A percentile compares a stretch with the other conserved stretches of the same genome.
phyloP scores from a whole-genome alignment of 1,140 invertebrate genomes.

The Aporrectodea caliginosa region DNA sequence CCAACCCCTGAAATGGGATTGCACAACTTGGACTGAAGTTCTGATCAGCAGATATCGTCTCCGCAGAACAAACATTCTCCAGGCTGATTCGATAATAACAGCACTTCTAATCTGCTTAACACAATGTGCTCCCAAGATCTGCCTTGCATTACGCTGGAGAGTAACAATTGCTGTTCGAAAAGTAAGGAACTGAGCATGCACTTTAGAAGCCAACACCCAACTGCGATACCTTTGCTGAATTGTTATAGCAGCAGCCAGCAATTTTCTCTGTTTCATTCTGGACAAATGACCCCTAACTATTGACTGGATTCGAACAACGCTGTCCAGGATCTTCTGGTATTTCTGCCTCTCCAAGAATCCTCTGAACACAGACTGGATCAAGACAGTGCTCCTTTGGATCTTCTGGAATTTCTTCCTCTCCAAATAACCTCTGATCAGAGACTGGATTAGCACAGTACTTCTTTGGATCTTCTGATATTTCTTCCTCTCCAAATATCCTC shows the following conservation, averaged over 20 bases:
- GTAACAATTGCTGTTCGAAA: background rate
- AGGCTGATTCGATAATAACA: slow-evolving; percentile 5
- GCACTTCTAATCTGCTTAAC: background rate
- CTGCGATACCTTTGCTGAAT: slow-evolving; percentile 29
- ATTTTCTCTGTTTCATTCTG: background rate
- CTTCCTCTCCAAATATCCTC: no score
- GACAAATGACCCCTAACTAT: background rate
- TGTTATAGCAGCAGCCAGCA: slow-evolving; percentile 4
- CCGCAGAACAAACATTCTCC: slow-evolving; percentile 1
- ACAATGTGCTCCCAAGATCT: background rate
- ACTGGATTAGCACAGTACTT: no score
- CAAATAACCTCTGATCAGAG: no score
- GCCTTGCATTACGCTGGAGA: background rate
- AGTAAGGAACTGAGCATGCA: slow-evolving; percentile 9
- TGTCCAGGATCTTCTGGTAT: background rate
- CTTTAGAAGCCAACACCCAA: slow-evolving; percentile 15
- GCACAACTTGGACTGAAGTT: slow-evolving; percentile 36
- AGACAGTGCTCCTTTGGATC: background rate
- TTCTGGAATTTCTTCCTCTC: no score
- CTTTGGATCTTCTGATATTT: no score
- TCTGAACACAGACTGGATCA: slow-evolving; percentile 32
- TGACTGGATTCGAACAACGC: background rate
- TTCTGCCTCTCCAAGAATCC: background rate
- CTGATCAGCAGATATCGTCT: slow-evolving; percentile 24
- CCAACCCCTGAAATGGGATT: slow-evolving; percentile 35